Base-by-base conservation (phyloP, 2,113 vertebrate genomes). In the Labrus mixtus region DNA sequence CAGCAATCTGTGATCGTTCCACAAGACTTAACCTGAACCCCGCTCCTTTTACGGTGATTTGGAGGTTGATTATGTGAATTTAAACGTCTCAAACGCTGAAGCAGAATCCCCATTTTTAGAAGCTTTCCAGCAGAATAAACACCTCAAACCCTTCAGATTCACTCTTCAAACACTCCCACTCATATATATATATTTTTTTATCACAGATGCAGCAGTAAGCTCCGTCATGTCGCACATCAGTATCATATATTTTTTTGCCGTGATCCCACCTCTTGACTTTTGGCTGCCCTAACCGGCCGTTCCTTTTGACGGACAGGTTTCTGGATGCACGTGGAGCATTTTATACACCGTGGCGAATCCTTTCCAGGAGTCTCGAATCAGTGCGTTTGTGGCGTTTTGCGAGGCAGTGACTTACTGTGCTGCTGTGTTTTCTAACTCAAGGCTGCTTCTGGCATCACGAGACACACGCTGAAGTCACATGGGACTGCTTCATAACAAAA, bases 301-400 rank as follows among this genome's bases (percentile, higher is more conserved):
- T 71, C 10, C 15, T 0, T 29, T 19, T 81, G 88, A 89, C 59
- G 84, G 88, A 81, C 88, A 50, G 73, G 5, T 83, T 77, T 72
- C 83, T 91, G 90, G 88, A 89, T n/a, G 43, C 54, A 76, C 43
- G 0, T 19, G 15, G 71, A 65, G 74, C 53, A 37, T 62, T 64
- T 80, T 69, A 82, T 62, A 59, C 71, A 75, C 82, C 80, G 43
- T 88, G 89, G 82, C 89, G 0, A 88, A 89, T 89, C 78, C n/a
- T 25, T 84, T 89, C 90, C 84, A 90, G 90, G 41, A 88, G 79
- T 71, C 53, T 68, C 83, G 87, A 85, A 83, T 83, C 76, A 71
- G 76, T 56, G 71, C 36, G 23, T 72, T 72, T 72, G 43, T 62
- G 78, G 57, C 53, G 15, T 70, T 33, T 51, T 13, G 63, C 36